Evolutionary conservation across 2,113 vertebrate genomes (phyloP), one percentile per base, ranked within the genome.

Genomic region (Verasper variegatus): DNA sequence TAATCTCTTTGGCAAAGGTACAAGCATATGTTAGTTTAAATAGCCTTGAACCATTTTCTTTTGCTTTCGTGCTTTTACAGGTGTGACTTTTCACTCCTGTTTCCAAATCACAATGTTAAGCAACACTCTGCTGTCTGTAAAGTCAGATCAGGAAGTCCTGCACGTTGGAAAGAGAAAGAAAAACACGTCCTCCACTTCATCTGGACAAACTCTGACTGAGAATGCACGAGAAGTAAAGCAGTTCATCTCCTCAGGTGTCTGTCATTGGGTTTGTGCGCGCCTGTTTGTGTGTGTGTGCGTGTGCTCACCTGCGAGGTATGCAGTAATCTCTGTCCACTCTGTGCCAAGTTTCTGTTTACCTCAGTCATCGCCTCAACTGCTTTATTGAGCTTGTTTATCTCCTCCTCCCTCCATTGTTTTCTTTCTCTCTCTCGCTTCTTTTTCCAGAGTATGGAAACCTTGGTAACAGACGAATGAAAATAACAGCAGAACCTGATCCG

Each of bases 281-380:
- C 23, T 56, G 26, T 26, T 52, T 77, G 74, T 74, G 26, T 74
- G 26, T 60, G 35, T 57, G 61, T 59, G 58, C 62, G 35, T 62
- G 62, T 65, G n/a, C 67, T 84, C 59, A 40, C 62, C 61, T 45
- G 15, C 35, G 75, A 89, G 85, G 89, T 90, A 92, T 93, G 87
- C 81, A 62, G 64, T 87, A 92, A 94, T 92, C 89, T 87, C 74
- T 81, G 79, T 35, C 69, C 52, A 20, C 60, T 76, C 74, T 65
- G 68, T 86, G 91, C 92, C 93, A 94, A 91, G 93, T 95, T 94
- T 95, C 94, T 94, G 92, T 94, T 94, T 94, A 92, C 90, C 31
- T 65, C 85, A 49, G 49, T 86, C 77, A 87, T 83, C 61, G 21
- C 78, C 76, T 85, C 84, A 84, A 78, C 84, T 42, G 85, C 87